Conservation (phyloP, 2,113 vertebrate species). For the Megaceryle maxima region DNA sequence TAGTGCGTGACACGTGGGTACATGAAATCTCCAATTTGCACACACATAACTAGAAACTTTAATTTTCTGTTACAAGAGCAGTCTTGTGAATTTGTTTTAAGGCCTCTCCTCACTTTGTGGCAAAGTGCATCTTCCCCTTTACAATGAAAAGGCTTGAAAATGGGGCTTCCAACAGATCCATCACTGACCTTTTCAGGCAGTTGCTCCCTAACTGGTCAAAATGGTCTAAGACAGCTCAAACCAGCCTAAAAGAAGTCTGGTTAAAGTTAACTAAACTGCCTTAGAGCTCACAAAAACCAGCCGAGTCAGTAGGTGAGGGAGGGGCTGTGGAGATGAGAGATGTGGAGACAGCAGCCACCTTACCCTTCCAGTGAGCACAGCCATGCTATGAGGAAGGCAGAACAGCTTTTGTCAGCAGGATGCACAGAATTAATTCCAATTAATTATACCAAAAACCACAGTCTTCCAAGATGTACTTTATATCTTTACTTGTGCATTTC, state of each 20-base stretch:
- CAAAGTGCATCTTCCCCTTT: rapidly evolving
- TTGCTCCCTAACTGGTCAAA: neutral
- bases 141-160: neutral
- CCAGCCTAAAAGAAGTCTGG: neutral
- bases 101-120: no score
- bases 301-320: neutral
- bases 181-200: neutral
- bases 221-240: neutral
- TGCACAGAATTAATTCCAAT: neutral
- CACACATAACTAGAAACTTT: neutral
- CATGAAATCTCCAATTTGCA: rapidly evolving
- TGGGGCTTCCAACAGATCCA: neutral
- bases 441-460: neutral
- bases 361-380: no score
- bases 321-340: neutral
- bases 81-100: neutral
- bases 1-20: rapidly evolving
- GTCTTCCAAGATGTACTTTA: rapidly evolving
- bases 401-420: neutral
- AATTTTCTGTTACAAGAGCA: neutral
- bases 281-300: neutral
- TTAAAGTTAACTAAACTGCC: neutral
- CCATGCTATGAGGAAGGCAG: neutral
- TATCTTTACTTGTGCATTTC: neutral
- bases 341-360: no score